Conservation (phyloP, 2,113 vertebrate genomes). For the Hippocampus comes region DNA sequence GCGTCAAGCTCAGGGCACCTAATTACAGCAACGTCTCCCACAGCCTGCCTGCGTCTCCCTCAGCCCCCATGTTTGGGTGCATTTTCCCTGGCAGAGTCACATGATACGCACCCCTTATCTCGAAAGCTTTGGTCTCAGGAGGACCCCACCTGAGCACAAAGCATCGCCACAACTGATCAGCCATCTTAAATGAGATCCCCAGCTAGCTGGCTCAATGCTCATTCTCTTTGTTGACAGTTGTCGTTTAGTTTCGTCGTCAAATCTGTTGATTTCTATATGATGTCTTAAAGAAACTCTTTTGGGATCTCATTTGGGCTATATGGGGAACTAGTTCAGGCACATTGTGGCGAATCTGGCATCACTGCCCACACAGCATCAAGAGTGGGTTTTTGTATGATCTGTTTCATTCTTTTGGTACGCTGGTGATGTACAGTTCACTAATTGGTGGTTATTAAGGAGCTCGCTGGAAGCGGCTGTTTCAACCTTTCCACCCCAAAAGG, state of each 20-base stretch:
- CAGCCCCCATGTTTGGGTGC: conserved; percentile 66
- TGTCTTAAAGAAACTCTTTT: conserved; percentile 38
- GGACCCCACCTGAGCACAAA: conserved; percentile 53
- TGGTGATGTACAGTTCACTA: conserved; percentile 50
- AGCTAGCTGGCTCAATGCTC: conserved; percentile 48
- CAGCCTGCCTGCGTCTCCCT: conserved; percentile 49
- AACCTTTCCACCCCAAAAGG: conserved; percentile 48
- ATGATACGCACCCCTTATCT: conserved; percentile 40
- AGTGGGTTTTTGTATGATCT: conserved; percentile 19
- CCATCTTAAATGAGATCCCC: conserved; percentile 59
- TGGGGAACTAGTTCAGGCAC: conserved; percentile 19
- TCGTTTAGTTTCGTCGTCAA: conserved; percentile 42
- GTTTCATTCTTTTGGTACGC: conserved; percentile 31
- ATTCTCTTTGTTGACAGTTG: conserved; percentile 58
- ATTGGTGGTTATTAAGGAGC: conserved; percentile 67
- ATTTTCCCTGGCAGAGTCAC: conserved; percentile 52
- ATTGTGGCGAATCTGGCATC: conserved; percentile 35
- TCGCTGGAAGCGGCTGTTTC: conserved; percentile 53
- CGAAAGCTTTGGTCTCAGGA: conserved; percentile 48
- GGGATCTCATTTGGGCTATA: conserved; percentile 49
- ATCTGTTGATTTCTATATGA: conserved; percentile 44
- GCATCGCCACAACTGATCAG: conserved; percentile 54
- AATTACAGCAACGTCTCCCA: conserved; percentile 61
- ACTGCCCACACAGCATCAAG: conserved; percentile 39
- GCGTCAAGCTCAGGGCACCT: conserved; percentile 62